Base-by-base conservation (phyloP, 2,888 invertebrate genomes). In the Uloborus plumipes region DNA sequence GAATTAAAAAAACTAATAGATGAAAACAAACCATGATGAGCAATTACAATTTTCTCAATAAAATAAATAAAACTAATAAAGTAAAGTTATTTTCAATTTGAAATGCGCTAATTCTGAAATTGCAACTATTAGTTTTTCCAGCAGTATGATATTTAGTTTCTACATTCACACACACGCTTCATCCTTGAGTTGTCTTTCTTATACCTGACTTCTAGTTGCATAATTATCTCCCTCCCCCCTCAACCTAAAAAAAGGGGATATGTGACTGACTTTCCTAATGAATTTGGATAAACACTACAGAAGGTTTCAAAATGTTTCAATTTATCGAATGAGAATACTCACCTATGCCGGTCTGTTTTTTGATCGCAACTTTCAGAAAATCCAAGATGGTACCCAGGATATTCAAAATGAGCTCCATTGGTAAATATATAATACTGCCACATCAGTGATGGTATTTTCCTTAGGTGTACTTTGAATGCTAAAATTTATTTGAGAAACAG, bases 361-460 rank as follows among this genome's bases (percentile, higher is more conserved):
- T 87, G 87, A 53, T 86, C 86, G 84, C 89, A 89, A 79, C 87
- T 87, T 50, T 79, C 62, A 39, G 86, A 84, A 83, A 85, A 86
- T 59, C 87, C 86, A 84, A 88, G 87, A 49, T 86, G 87, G 86
- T 89, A 90, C 9, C 89, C 89, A 14, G 91, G 91, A 86, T 89
- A 91, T 87, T 90, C 90, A 77, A 89, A 90, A 85, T 90, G 89
- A 11, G 90, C 87, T 2, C 91, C 91, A 61, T 89, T 88, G 39
- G 88, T 87, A 2, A 90, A 89, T 84, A 91, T 89, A 86, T 90
- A 91, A 86, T 90, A 91, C 87, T 91, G 91, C 91, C 91, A 91
- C 26, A 83, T 49, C 47, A 83, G 58, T 39, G 83, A 73, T 58
- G 83, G 83, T n/a, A 72, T 70, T 61, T 71, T 76, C 16, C 71